These are phyloP conservation scores for Speoplatyrhinus poulsoni DNA, from an alignment of 2,113 vertebrate genomes.

Conservation along the genomic window DNA sequence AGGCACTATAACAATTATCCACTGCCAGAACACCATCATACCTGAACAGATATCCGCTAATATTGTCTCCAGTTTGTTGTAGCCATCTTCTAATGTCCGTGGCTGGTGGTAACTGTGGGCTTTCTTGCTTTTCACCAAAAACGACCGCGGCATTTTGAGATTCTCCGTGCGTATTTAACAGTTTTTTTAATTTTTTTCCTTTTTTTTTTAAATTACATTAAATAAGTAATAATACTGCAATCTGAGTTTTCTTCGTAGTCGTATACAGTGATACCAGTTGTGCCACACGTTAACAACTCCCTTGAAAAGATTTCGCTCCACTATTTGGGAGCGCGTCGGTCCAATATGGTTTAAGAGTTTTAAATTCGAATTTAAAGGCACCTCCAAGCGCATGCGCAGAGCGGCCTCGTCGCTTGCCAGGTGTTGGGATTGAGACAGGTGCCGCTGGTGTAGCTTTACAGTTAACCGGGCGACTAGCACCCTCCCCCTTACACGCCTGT, in stretches of 20 bases:
- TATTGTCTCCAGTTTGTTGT: constrained; percentile 75
- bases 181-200: not conserved
- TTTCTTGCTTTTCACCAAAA: constrained; percentile 96
- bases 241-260: not conserved
- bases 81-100: constrained; percentile 83
- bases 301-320: constrained; percentile 54
- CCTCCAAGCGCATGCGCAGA: constrained; percentile 70
- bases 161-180: not conserved
- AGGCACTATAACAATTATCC: not conserved
- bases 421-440: constrained; percentile 87
- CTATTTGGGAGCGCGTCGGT: constrained; percentile 33
- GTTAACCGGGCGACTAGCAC: not conserved
- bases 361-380: constrained; percentile 22
- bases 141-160: constrained; percentile 89
- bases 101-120: constrained; percentile 97
- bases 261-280: constrained; percentile 10
- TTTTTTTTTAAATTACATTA: not conserved
- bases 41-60: constrained; percentile 86
- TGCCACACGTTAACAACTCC: constrained; percentile 27
- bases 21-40: constrained; percentile 52
- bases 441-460: constrained; percentile 51
- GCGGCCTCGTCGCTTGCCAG: constrained; percentile 78
- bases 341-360: constrained; percentile 53
- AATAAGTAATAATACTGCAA: constrained; percentile 31
- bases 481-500: not conserved